A percentile compares a stretch with the other conserved stretches of the same genome.
Conservation (phyloP, 2,888 invertebrate species). For the Drosophila bunnanda region DNA sequence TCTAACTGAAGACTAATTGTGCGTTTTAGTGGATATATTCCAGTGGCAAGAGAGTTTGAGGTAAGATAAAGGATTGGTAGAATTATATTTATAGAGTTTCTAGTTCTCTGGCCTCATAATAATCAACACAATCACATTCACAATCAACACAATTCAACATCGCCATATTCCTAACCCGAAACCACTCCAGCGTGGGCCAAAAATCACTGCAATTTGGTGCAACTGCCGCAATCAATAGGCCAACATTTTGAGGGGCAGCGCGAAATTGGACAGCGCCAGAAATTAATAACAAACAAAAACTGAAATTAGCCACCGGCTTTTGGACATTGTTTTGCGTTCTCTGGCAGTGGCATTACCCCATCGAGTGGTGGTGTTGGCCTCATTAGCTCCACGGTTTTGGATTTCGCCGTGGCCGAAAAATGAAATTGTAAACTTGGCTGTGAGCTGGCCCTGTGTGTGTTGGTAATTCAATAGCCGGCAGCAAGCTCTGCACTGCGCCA, state of each 20-base stretch:
- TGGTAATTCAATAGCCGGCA: constrained; percentile 74
- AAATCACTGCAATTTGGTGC: constrained; percentile 12
- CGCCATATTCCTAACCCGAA: not conserved
- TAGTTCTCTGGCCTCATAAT: too few species aligned
- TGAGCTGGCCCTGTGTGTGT: constrained; percentile 34
- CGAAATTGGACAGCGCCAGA: constrained; percentile 55
- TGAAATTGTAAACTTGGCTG: constrained; percentile 63
- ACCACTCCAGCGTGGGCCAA: constrained; percentile 15
- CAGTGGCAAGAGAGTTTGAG: not conserved
- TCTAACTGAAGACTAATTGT: constrained; percentile 2
- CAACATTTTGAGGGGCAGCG: constrained; percentile 28
- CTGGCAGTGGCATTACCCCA: constrained; percentile 58
- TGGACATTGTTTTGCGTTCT: constrained; percentile 35
- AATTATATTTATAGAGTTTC: not conserved
- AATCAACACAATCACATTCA: too few species aligned
- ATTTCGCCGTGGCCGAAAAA: constrained; percentile 54
- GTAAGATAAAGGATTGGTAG: too few species aligned
- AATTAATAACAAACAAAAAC: constrained; percentile 60
- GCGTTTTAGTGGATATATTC: not conserved
- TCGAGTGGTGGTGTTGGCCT: constrained; percentile 64
- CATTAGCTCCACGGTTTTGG: constrained; percentile 70
- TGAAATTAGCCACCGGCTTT: constrained; percentile 63
- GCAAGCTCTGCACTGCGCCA: constrained; percentile 31
- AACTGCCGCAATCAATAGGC: constrained; percentile 18
- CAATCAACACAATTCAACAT: not conserved